These are phyloP conservation scores for Polymixis lichenea DNA, from an alignment of 2,888 invertebrate genomes.

Conservation along the genomic window DNA sequence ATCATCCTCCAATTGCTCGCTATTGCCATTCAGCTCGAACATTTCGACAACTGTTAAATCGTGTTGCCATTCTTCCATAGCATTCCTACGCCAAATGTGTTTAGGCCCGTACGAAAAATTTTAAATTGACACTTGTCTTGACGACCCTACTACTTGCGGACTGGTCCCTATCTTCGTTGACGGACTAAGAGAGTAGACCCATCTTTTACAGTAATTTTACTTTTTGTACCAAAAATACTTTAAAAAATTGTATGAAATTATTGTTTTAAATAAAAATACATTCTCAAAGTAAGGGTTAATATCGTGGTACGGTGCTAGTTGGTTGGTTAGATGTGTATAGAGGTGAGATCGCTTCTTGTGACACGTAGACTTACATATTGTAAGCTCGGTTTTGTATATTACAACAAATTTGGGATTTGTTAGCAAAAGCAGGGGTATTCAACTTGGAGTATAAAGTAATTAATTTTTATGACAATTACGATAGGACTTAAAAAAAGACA, in stretches of 20 bases:
- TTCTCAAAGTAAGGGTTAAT: slow-evolving; percentile 66
- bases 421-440: slow-evolving; percentile 31
- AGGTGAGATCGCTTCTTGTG: slow-evolving; percentile 61
- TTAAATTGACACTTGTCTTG: too few relatives aligned
- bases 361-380: slow-evolving; percentile 20
- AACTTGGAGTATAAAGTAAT: slow-evolving; percentile 2
- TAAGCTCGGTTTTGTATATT: slow-evolving; percentile 29
- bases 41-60: too few relatives aligned
- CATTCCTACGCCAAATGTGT: too few relatives aligned
- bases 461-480: slow-evolving; percentile 15
- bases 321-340: slow-evolving; percentile 34
- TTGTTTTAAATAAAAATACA: slow-evolving; percentile 48
- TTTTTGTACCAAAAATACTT: slow-evolving; percentile 21
- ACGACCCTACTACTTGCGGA: too few relatives aligned
- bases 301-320: slow-evolving; percentile 67
- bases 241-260: slow-evolving; percentile 3
- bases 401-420: slow-evolving; percentile 32
- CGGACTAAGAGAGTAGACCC: too few relatives aligned
- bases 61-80: too few relatives aligned
- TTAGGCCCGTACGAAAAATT: too few relatives aligned
- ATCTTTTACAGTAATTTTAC: neutral
- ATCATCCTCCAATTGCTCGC: too few relatives aligned
- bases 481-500: slow-evolving; percentile 17
- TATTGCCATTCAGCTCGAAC: too few relatives aligned
- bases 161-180: too few relatives aligned